Conservation (phyloP, 2,797 vertebrate species). For the Sebastiscus albofasciatus region DNA sequence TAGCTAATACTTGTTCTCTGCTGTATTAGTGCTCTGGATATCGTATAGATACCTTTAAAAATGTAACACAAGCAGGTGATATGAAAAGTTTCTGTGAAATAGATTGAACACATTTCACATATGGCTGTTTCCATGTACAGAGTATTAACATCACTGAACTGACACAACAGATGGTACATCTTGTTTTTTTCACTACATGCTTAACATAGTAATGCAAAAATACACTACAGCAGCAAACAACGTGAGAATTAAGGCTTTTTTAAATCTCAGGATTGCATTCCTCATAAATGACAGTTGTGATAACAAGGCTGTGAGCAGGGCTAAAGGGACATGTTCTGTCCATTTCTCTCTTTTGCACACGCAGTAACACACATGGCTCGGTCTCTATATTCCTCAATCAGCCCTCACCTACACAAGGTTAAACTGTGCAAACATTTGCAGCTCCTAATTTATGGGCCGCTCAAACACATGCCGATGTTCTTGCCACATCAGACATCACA, state of each 20-base stretch:
- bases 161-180: conserved; percentile 23
- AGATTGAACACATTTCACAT: background rate
- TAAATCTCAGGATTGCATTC: background rate
- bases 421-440: conserved; percentile 73
- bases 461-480: conserved; percentile 65
- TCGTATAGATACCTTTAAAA: no score
- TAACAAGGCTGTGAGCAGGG: background rate
- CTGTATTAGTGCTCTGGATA: no score
- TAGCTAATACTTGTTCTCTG: background rate
- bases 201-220: background rate
- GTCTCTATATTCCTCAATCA: conserved; percentile 38
- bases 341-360: background rate
- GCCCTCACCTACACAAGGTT: conserved; percentile 61
- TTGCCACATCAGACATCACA: conserved; percentile 48
- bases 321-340: background rate
- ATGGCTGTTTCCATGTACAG: conserved; percentile 5
- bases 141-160: background rate
- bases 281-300: background rate
- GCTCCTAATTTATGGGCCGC: conserved; percentile 68
- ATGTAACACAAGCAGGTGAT: background rate
- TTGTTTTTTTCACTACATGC: background rate
- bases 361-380: conserved; percentile 6
- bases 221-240: background rate
- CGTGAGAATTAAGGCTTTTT: background rate
- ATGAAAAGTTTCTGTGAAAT: background rate